Evolutionary conservation across 1,140 invertebrate genomes (phyloP).

Genomic region (Pseudobourletiella spinata): DNA sequence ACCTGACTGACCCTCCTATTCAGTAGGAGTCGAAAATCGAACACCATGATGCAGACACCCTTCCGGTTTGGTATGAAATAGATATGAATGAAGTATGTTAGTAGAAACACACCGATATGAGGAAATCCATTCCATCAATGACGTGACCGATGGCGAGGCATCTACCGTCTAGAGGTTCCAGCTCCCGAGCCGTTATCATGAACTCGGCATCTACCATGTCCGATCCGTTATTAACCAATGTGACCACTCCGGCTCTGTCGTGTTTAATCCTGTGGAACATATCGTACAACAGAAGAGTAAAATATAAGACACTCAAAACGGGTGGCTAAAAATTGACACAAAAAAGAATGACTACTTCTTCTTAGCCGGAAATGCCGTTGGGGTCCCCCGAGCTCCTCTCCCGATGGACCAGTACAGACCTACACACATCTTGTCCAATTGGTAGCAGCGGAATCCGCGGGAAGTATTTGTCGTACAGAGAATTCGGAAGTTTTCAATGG

Average conservation of each 20-base stretch:
- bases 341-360: conserved; percentile 60
- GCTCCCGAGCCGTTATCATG: conserved; percentile 23
- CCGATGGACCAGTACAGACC: conserved; percentile 92
- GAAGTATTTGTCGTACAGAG: conserved; percentile 88
- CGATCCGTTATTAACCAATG: conserved; percentile 83
- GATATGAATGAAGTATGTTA: too few species aligned
- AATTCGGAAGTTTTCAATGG: conserved; percentile 86
- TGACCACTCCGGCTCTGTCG: conserved; percentile 68
- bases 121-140: conserved; percentile 19
- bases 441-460: conserved; percentile 80
- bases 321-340: too few species aligned
- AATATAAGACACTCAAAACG: too few species aligned
- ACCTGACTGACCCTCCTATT: too few species aligned
- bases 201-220: conserved; percentile 24
- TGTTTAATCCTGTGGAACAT: conserved; percentile 87
- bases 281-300: too few species aligned
- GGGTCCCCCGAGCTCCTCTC: conserved; percentile 76
- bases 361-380: conserved; percentile 89
- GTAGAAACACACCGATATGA: conserved; percentile 11
- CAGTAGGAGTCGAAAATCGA: too few species aligned
- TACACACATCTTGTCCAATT: conserved; percentile 91
- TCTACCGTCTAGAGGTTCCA: conserved; percentile 16
- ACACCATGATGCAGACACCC: too few species aligned
- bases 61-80: too few species aligned
- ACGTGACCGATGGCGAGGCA: conserved; percentile 29